Evolutionary conservation across 2,113 vertebrate species (phyloP).

Genomic region (Oplegnathus fasciatus): DNA sequence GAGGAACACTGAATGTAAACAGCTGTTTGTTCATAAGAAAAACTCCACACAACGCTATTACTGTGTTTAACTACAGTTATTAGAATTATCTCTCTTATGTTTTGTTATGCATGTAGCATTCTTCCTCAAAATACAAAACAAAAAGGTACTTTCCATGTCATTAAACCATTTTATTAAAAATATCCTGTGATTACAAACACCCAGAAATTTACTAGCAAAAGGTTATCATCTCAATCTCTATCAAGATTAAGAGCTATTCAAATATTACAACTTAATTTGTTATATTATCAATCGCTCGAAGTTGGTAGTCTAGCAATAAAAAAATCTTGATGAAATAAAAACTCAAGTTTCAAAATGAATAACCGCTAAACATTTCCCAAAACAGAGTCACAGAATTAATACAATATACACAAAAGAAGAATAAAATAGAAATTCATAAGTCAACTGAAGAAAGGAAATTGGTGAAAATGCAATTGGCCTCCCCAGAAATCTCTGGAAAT

Average conservation of each 20-base stretch:
- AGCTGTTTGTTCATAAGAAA: neutral
- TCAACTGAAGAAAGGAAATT: slow-evolving; percentile 55
- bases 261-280: slow-evolving; percentile 81
- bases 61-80: neutral
- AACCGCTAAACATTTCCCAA: slow-evolving; percentile 69
- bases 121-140: slow-evolving; percentile 22
- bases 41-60: neutral
- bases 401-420: slow-evolving; percentile 72
- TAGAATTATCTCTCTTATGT: neutral
- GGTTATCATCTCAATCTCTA: slow-evolving; percentile 62
- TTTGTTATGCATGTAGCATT: neutral
- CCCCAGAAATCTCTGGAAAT: slow-evolving; percentile 42
- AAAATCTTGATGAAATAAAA: slow-evolving; percentile 70
- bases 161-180: slow-evolving; percentile 87
- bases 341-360: slow-evolving; percentile 80
- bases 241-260: slow-evolving; percentile 74
- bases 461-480: slow-evolving; percentile 62
- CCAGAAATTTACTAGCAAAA: slow-evolving; percentile 79
- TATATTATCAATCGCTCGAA: slow-evolving; percentile 76
- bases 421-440: slow-evolving; percentile 62
- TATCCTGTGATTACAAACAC: slow-evolving; percentile 85
- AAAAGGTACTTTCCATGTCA: slow-evolving; percentile 50
- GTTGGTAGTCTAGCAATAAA: slow-evolving; percentile 72
- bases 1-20: slow-evolving; percentile 9
- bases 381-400: slow-evolving; percentile 75